phyloP scores from a whole-genome alignment of 2,888 invertebrate genomes.

The Tyria jacobaeae region DNA sequence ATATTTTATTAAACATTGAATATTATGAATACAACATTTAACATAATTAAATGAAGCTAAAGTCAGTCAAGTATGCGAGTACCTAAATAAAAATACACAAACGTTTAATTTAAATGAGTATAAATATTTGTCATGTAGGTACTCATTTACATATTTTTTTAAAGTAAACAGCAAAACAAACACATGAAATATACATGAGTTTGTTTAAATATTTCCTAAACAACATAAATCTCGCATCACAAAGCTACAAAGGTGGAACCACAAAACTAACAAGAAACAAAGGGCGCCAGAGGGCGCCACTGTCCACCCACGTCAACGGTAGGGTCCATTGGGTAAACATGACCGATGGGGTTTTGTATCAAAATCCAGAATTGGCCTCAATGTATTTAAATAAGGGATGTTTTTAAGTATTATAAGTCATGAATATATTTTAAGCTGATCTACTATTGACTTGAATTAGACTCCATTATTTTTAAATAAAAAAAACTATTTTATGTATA shows the following conservation, averaged over 20 bases:
- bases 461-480: too few species aligned
- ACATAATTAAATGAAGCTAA: too few species aligned
- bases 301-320: conserved; percentile 25
- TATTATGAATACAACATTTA: too few species aligned
- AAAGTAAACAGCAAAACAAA: background rate
- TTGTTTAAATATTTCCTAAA: background rate
- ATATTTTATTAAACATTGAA: too few species aligned
- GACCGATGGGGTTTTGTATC: background rate
- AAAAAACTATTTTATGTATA: too few species aligned
- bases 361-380: background rate
- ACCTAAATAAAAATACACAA: background rate
- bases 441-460: too few species aligned
- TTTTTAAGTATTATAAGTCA: too few species aligned
- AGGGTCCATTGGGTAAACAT: conserved; percentile 15
- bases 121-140: background rate
- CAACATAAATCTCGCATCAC: conserved; percentile 19
- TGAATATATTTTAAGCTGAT: too few species aligned
- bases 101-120: background rate
- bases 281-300: conserved; percentile 20
- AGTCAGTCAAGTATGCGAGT: background rate
- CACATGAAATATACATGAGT: background rate
- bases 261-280: conserved; percentile 40
- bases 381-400: background rate
- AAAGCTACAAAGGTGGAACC: conserved; percentile 34
- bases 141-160: background rate